A percentile compares a stretch with the other conserved stretches of the same genome.
Conservation (phyloP, 2,888 invertebrate species). For the Oeneis ivallda region DNA sequence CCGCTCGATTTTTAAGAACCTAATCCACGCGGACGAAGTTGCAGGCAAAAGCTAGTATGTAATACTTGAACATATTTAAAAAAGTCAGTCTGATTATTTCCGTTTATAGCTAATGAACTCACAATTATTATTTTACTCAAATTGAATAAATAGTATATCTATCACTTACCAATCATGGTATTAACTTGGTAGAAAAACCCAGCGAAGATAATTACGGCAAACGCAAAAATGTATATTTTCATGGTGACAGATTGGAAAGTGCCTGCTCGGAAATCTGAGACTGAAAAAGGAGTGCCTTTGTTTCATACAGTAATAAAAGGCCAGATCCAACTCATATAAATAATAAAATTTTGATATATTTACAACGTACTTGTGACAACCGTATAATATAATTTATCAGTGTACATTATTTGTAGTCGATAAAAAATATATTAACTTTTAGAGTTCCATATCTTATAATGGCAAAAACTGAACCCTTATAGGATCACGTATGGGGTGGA, state of each 20-base stretch:
- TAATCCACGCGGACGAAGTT: no score
- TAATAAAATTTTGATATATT: constrained; percentile 10
- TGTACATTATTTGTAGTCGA: background rate
- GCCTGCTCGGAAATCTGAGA: background rate
- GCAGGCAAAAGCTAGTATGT: no score
- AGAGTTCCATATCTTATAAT: background rate
- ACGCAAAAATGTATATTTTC: background rate
- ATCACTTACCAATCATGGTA: background rate
- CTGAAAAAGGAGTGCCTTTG: no score
- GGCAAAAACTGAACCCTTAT: no score
- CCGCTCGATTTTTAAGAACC: no score
- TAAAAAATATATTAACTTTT: background rate
- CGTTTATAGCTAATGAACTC: no score
- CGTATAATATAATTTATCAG: background rate
- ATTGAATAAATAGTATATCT: no score
- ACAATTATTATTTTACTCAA: no score
- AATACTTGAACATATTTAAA: no score
- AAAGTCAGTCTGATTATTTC: no score
- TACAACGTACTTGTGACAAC: background rate
- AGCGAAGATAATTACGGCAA: background rate
- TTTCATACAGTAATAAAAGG: background rate
- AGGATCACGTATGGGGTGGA: no score
- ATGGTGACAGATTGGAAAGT: background rate
- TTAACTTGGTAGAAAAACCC: background rate
- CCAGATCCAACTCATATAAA: background rate